Base-by-base conservation (phyloP, 2,888 invertebrate species). In the Maniola hyperantus region DNA sequence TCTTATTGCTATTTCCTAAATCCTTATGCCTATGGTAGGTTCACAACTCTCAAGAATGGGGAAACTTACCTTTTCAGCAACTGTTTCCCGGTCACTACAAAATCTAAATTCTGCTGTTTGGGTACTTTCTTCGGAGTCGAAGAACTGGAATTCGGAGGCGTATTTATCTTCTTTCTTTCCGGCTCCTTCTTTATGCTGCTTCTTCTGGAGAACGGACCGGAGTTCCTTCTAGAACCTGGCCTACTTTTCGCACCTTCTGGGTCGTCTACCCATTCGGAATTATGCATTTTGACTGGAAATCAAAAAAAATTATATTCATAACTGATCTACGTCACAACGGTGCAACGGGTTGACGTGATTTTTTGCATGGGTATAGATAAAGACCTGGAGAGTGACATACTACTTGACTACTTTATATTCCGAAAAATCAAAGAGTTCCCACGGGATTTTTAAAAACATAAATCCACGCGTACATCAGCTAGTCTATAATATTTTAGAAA, bases 11-110 rank as follows among this genome's bases (percentile, higher is more conserved):
- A n/a, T n/a, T n/a, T n/a, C n/a, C n/a, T 26, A 26, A 26, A 26
- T 26, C 1, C 4, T 26, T 26, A 26, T 26, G 26, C 2, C 4
- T 26, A 26, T 26, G 26, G 26, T 4, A 26, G 26, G 26, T 26
- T 26, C 26, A 26, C 26, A 4, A 4, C 26, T 4, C 26, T 26
- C 26, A 26, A 26, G 2, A 26, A 26, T 26, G 26, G 4, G 26
- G 4, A 26, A 26, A 13, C 11, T 69, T 58, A 89, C 89, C 83
- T 87, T 67, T 84, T 90, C 10, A 83, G 67, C 0, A 90, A 79
- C 71, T 88, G 91, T 34, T 85, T 88, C 0, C 91, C 91, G 0
- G 90, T 90, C 0, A 91, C 87, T 1, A 86, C 64, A 33, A 91
- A 86, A 5, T 91, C 91, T n/a, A 85, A 71, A 8, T 81, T 82